phyloP scores from a whole-genome alignment of 2,797 vertebrate species.

The Hephaestus fuliginosus region DNA sequence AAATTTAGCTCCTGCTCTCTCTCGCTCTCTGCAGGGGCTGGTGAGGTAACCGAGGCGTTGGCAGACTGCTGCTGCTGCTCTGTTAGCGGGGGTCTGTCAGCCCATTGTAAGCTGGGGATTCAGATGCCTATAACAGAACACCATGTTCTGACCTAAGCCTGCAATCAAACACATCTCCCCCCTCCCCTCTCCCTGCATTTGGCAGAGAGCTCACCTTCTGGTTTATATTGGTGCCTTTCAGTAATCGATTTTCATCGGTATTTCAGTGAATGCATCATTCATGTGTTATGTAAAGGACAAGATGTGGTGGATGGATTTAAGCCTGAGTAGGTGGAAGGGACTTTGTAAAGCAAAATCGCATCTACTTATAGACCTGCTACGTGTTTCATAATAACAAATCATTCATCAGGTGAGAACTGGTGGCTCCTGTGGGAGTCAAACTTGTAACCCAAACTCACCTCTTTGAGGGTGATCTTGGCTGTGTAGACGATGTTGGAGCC shows the following conservation, averaged over 20 bases:
- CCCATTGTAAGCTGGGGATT: conserved; percentile 35
- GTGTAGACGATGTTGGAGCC: conserved; percentile 94
- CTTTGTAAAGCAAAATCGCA: conserved; percentile 1
- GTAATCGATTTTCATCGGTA: conserved; percentile 21
- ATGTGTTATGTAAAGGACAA: conserved; percentile 42
- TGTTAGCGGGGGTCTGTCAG: conserved; percentile 63
- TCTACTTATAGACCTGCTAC: conserved; percentile 22
- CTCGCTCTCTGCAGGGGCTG: conserved; percentile 82
- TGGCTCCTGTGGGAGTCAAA: not conserved
- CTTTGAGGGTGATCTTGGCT: conserved; percentile 94
- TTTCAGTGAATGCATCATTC: conserved; percentile 36
- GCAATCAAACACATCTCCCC: conserved; percentile 10
- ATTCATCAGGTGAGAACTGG: not conserved
- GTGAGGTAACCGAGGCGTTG: conserved; percentile 78
- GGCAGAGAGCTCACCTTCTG: not conserved
- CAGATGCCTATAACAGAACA: conserved; percentile 53
- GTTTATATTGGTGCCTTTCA: conserved; percentile 2
- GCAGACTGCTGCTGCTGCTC: conserved; percentile 63
- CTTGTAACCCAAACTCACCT: conserved; percentile 82
- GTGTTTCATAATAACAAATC: conserved; percentile 38
- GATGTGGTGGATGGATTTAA: conserved; percentile 18
- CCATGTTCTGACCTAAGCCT: conserved; percentile 50
- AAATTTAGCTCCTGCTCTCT: conserved; percentile 84
- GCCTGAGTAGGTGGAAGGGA: conserved; percentile 39
- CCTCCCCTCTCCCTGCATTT: not conserved